Evolutionary conservation across 2,888 invertebrate species (phyloP), one percentile per base, ranked within the genome.

Genomic region (Spodoptera exigua): DNA sequence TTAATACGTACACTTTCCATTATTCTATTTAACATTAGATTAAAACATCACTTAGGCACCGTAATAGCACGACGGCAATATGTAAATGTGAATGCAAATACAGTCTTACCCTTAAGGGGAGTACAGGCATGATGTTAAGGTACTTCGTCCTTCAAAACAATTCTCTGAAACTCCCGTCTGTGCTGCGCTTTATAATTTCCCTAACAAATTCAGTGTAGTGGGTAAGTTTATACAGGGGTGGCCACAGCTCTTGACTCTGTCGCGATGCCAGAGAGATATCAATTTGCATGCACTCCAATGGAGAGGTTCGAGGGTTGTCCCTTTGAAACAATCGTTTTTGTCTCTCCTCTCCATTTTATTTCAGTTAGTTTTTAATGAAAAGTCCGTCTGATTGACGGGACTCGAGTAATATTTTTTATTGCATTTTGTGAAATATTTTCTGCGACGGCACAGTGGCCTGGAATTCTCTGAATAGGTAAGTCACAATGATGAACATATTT

Each of bases 201-300:
- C 34, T 57, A 71, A 72, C 63, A 72, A 70, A 72, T 68, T 53
- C 58, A 43, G 52, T 51, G 56, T 49, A 58, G 44, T 58, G 39
- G 47, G 56, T 40, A 57, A 61, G 66, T 74, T 49, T 67, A 52
- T 68, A 71, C 63, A 51, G 61, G 49, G 61, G 63, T 44, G 56
- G 48, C 52, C 49, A 40, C 58, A 57, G 65, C 78, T 73, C 84
- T 85, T 76, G 77, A 82, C 83, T 84, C 83, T 83, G 87, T 86
- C 81, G 83, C 83, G 76, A 80, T 78, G 74, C 76, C 83, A 80
- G 74, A 90, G 91, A 86, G 88, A 85, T 88, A 89, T 91, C 88
- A 92, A 92, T 92, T 92, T 91, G 89, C 91, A 89, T 90, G 83
- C 86, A 80, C 89, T 89, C 80, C 74, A 84, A 77, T 83, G 68